Percentiles rank a stretch among this genome's conserved stretches.
phyloP scores from a whole-genome alignment of 1,140 invertebrate species.

The Dinoponera quadriceps region DNA sequence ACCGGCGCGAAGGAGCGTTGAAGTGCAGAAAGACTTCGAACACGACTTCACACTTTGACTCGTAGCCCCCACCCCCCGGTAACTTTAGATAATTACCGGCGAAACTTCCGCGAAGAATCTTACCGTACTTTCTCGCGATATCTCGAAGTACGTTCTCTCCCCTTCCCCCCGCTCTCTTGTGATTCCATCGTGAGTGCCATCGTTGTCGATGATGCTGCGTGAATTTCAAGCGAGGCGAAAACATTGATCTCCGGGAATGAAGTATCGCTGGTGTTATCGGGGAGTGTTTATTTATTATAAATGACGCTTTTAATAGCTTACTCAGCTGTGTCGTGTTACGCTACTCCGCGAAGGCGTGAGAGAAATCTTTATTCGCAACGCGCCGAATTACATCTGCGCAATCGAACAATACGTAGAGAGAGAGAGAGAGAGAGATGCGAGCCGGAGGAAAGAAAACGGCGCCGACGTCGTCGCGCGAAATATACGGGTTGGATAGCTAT shows the following conservation, averaged over 20 bases:
- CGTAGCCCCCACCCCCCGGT: conserved; percentile 78
- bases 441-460: conserved; percentile 28
- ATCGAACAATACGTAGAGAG: conserved; percentile 1
- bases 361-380: background rate
- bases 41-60: conserved; percentile 86
- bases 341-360: too few species aligned
- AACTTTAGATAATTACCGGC: conserved; percentile 85
- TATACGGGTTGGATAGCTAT: conserved; percentile 31
- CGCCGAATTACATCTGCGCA: background rate
- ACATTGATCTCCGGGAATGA: background rate
- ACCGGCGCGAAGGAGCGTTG: conserved; percentile 80
- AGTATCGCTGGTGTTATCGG: background rate
- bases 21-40: conserved; percentile 85
- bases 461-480: conserved; percentile 27
- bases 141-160: conserved; percentile 58
- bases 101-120: conserved; percentile 81
- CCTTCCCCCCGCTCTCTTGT: conserved; percentile 8
- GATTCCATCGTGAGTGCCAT: conserved; percentile 12
- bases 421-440: background rate
- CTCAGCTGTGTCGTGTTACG: too few species aligned
- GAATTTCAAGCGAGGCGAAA: background rate
- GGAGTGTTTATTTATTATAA: too few species aligned
- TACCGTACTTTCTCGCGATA: conserved; percentile 54
- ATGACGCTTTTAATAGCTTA: too few species aligned
- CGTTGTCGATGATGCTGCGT: conserved; percentile 25